A percentile compares a stretch with the other conserved stretches of the same genome.
phyloP scores from a whole-genome alignment of 1,140 invertebrate species.

The Polypedilum vanderplanki region DNA sequence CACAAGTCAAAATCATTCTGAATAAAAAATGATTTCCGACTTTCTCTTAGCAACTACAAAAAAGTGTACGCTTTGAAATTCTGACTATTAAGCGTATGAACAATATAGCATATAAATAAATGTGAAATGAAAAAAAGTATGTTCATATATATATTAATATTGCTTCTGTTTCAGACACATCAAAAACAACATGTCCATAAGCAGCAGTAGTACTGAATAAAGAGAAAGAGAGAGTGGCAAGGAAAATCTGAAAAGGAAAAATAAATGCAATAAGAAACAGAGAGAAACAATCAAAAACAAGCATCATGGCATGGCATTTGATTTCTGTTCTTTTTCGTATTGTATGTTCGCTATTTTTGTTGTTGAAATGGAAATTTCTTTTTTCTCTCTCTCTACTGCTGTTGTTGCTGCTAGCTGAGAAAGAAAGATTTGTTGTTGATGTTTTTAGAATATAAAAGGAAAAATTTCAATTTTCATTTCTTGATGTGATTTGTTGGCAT shows the following conservation, averaged over 20 bases:
- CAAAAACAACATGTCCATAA: slow-evolving; percentile 3
- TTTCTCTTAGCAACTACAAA: background rate
- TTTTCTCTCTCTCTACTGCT: background rate
- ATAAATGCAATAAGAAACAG: slow-evolving; percentile 24
- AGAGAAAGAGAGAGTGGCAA: background rate
- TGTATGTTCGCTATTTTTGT: background rate
- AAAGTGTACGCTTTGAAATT: background rate
- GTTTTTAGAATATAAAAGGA: background rate
- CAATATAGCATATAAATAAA: background rate
- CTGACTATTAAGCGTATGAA: background rate
- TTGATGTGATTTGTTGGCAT: background rate
- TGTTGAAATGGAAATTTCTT: slow-evolving; percentile 11
- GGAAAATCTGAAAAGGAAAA: background rate
- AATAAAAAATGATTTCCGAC: background rate
- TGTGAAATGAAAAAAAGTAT: slow-evolving; percentile 7
- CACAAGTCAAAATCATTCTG: background rate
- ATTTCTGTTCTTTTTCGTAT: slow-evolving; percentile 6
- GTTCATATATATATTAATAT: slow-evolving; percentile 24
- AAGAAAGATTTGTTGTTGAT: background rate
- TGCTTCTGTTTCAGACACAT: slow-evolving; percentile 26
- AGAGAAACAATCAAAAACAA: slow-evolving; percentile 26
- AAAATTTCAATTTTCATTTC: slow-evolving; percentile 22
- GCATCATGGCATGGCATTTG: background rate
- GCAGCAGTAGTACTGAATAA: background rate
- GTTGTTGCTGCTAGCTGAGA: background rate